These are phyloP conservation scores for Villa cingulata DNA, from an alignment of 2,888 invertebrate species.

Conservation along the genomic window DNA sequence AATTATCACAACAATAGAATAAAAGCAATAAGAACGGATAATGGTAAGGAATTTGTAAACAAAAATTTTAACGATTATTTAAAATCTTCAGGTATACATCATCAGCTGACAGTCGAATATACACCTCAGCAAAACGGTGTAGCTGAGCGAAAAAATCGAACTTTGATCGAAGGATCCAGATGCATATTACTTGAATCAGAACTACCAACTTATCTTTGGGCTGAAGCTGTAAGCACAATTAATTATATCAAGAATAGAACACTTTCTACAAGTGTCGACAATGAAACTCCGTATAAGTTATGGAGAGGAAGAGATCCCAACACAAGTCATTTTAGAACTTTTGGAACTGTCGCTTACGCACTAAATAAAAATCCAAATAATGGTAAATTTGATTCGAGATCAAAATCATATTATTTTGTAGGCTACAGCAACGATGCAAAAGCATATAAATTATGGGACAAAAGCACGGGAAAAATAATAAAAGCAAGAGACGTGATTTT, in stretches of 20 bases:
- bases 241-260: slow-evolving; percentile 6
- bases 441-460: too few relatives aligned
- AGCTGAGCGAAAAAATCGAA: slow-evolving; percentile 12
- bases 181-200: slow-evolving; percentile 14
- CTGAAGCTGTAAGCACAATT: slow-evolving; percentile 15
- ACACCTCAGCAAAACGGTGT: not conserved
- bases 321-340: slow-evolving; percentile 16
- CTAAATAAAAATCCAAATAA: not conserved
- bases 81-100: not conserved
- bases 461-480: too few relatives aligned
- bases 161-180: slow-evolving; percentile 13
- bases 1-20: not conserved
- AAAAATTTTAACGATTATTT: not conserved
- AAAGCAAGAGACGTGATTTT: too few relatives aligned
- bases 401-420: not conserved
- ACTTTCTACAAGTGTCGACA: too few relatives aligned
- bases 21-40: not conserved
- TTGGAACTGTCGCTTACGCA: slow-evolving; percentile 23
- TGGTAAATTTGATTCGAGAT: not conserved
- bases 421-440: not conserved
- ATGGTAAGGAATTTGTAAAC: not conserved
- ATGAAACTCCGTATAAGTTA: slow-evolving; percentile 24
- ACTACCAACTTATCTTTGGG: slow-evolving; percentile 11
- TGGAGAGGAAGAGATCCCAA: slow-evolving; percentile 18
- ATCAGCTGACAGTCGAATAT: not conserved